Evolutionary conservation across 2,113 vertebrate species (phyloP).

Genomic region (Sapajus apella): DNA sequence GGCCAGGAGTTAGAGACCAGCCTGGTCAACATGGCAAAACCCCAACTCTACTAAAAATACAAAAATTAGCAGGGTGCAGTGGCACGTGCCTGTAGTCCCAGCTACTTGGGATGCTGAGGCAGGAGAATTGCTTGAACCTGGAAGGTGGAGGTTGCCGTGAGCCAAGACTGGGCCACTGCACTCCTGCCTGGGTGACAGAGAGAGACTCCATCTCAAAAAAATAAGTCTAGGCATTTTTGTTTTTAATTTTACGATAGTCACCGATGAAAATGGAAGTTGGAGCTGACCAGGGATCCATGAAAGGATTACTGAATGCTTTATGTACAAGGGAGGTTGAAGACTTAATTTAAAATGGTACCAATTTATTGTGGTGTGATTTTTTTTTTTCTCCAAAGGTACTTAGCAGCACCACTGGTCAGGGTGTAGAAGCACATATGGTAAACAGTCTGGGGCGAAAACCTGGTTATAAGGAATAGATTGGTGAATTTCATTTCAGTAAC

Average conservation of each 20-base stretch:
- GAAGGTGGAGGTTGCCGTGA: too few species aligned
- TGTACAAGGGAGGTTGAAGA: neutral
- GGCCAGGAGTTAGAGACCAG: too few species aligned
- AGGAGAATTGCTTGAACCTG: too few species aligned
- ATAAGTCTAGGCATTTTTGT: neutral
- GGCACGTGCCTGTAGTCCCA: too few species aligned
- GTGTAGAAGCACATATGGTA: neutral
- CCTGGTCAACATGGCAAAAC: too few species aligned
- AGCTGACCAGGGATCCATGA: neutral
- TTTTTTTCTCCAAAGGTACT: neutral
- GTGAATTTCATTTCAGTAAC: neutral
- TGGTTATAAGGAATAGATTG: neutral
- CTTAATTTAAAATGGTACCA: neutral
- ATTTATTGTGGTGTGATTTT: neutral
- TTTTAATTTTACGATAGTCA: neutral
- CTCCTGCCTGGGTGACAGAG: neutral
- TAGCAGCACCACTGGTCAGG: constrained; percentile 10
- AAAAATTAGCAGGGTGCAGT: too few species aligned
- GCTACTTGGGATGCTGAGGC: too few species aligned
- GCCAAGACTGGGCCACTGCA: neutral
- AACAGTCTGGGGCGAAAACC: neutral
- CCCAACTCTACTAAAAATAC: too few species aligned
- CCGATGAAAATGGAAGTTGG: neutral
- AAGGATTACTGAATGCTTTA: neutral
- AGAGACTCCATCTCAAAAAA: neutral